phyloP scores from a whole-genome alignment of 1,140 invertebrate species.

The Gryllus bimaculatus region DNA sequence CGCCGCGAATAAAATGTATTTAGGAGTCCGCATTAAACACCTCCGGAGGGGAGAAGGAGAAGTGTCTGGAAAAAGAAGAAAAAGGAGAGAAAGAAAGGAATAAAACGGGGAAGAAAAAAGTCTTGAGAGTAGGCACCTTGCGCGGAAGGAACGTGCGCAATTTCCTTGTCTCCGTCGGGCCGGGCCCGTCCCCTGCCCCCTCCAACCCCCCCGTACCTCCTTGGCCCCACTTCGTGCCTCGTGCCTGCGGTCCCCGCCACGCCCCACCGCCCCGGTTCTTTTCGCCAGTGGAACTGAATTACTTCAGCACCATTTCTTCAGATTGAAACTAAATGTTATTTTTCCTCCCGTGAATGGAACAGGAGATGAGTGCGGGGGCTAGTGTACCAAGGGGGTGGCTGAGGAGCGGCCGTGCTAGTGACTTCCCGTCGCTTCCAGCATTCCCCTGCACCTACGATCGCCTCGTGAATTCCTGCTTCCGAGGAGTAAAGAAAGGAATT shows the following conservation, averaged over 20 bases:
- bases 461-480: too few relatives aligned
- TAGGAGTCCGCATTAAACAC: background rate
- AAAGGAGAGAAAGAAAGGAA: background rate
- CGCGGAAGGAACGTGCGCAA: background rate
- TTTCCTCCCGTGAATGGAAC: conserved; percentile 6
- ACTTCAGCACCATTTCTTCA: conserved; percentile 16
- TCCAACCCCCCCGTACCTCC: too few relatives aligned
- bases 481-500: too few relatives aligned
- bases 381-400: background rate
- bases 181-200: too few relatives aligned
- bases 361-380: background rate
- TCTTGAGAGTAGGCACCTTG: background rate
- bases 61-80: background rate
- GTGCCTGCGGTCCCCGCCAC: background rate
- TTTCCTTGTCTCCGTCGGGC: background rate
- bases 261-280: background rate
- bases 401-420: background rate
- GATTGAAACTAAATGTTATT: conserved; percentile 17
- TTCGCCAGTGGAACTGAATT: conserved; percentile 8
- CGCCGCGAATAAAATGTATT: background rate
- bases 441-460: too few relatives aligned
- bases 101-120: background rate
- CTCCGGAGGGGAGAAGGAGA: background rate
- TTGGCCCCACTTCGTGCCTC: background rate
- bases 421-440: too few relatives aligned